These are phyloP conservation scores for Intellagama lesueurii DNA, from an alignment of 2,797 vertebrate genomes.

Conservation along the genomic window DNA sequence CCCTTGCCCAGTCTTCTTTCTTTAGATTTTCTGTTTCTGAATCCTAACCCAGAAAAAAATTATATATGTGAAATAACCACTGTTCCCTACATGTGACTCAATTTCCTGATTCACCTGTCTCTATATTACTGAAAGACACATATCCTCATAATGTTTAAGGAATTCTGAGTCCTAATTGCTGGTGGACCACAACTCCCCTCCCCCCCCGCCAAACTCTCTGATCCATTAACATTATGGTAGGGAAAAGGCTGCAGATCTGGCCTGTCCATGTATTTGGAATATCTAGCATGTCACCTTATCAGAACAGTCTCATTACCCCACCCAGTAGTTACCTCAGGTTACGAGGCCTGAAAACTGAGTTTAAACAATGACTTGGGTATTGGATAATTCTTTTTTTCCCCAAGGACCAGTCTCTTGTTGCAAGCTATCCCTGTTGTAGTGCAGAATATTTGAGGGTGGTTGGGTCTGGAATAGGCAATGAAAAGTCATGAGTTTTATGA, in stretches of 20 bases:
- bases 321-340: not conserved
- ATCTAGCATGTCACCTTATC: not conserved
- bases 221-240: not conserved
- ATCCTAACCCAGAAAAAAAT: not conserved
- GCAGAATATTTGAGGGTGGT: no score
- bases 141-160: not conserved
- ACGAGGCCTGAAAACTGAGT: not conserved
- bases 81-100: no score
- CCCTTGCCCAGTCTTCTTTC: not conserved
- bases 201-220: no score
- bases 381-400: no score
- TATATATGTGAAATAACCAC: not conserved
- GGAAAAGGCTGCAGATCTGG: not conserved
- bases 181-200: not conserved
- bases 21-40: not conserved
- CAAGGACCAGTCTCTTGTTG: no score
- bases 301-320: not conserved
- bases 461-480: no score
- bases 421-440: no score
- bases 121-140: not conserved
- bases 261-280: not conserved
- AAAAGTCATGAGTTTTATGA: no score
- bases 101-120: not conserved
- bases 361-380: not conserved
- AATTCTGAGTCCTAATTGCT: not conserved